These are phyloP conservation scores for Hoplostethus mediterraneus DNA, from an alignment of 2,797 vertebrate species.

Conservation along the genomic window DNA sequence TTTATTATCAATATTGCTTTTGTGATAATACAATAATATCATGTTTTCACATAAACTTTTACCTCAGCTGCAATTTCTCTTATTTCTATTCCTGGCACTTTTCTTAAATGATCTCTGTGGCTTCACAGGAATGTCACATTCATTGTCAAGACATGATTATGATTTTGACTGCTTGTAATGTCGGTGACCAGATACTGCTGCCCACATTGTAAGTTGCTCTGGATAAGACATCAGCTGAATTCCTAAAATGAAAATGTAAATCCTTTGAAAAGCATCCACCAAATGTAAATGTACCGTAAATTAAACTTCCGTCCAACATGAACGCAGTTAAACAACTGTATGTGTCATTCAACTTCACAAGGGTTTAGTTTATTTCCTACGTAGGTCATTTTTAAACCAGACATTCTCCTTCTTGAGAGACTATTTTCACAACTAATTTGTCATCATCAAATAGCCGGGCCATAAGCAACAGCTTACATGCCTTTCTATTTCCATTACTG, in stretches of 20 bases:
- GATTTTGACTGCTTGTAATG: constrained; percentile 22
- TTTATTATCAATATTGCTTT: no score
- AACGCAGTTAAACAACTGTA: constrained; percentile 32
- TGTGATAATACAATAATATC: no score
- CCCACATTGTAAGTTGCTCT: constrained; percentile 14
- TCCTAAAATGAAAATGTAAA: not conserved
- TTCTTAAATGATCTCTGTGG: not conserved
- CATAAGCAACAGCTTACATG: constrained; percentile 59
- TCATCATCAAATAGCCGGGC: constrained; percentile 66
- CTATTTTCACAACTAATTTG: constrained; percentile 70
- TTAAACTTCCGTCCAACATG: not conserved
- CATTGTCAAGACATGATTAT: constrained; percentile 15
- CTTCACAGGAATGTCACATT: not conserved
- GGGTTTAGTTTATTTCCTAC: constrained; percentile 55
- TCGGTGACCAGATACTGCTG: not conserved
- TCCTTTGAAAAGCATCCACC: not conserved
- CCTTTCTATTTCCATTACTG: constrained; percentile 75
- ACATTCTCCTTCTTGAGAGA: constrained; percentile 64
- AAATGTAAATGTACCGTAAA: not conserved
- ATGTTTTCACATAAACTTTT: no score
- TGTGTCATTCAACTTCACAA: constrained; percentile 32
- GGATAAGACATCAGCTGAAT: not conserved
- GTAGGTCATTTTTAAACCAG: constrained; percentile 66
- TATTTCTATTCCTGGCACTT: not conserved
- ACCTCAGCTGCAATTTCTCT: not conserved